Percentiles rank a stretch among this genome's conserved stretches.
phyloP scores from a whole-genome alignment of 2,797 vertebrate species.

The Arnoldichthys spilopterus region DNA sequence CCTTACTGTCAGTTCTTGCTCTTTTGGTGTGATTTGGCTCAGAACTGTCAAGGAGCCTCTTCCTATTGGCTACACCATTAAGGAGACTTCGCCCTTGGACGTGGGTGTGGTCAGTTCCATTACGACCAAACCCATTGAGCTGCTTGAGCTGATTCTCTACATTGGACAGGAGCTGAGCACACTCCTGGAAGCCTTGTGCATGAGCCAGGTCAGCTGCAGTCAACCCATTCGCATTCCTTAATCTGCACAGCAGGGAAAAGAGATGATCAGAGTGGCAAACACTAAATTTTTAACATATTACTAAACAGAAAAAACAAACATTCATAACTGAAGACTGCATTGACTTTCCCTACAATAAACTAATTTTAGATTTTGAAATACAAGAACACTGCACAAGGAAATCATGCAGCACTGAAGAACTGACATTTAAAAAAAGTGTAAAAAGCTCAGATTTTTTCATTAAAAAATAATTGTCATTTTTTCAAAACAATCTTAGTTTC shows the following conservation, averaged over 20 bases:
- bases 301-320: slow-evolving; percentile 9
- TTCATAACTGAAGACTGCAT: slow-evolving; percentile 10
- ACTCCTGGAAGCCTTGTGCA: slow-evolving; percentile 91
- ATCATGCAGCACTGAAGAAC: slow-evolving; percentile 12
- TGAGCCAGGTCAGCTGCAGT: slow-evolving; percentile 94
- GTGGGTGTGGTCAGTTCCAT: slow-evolving; percentile 67
- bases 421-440: not conserved
- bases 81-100: slow-evolving; percentile 61
- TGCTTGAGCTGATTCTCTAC: slow-evolving; percentile 82
- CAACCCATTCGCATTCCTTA: slow-evolving; percentile 92
- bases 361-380: not conserved
- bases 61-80: slow-evolving; percentile 81
- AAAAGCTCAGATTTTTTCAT: not conserved
- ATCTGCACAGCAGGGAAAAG: slow-evolving; percentile 79
- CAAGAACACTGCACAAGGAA: slow-evolving; percentile 57
- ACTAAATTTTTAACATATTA: slow-evolving; percentile 23
- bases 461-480: too few species aligned
- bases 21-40: slow-evolving; percentile 84
- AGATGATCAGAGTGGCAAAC: slow-evolving; percentile 70
- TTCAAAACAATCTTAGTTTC: not conserved
- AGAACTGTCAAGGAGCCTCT: slow-evolving; percentile 81
- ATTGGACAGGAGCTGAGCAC: slow-evolving; percentile 88
- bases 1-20: slow-evolving; percentile 78
- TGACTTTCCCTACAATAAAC: slow-evolving; percentile 28
- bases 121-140: slow-evolving; percentile 76